A percentile compares a stretch with the other conserved stretches of the same genome.
These are phyloP conservation scores for Lithophane ornitopus DNA, from an alignment of 2,888 invertebrate genomes.

Conservation along the genomic window DNA sequence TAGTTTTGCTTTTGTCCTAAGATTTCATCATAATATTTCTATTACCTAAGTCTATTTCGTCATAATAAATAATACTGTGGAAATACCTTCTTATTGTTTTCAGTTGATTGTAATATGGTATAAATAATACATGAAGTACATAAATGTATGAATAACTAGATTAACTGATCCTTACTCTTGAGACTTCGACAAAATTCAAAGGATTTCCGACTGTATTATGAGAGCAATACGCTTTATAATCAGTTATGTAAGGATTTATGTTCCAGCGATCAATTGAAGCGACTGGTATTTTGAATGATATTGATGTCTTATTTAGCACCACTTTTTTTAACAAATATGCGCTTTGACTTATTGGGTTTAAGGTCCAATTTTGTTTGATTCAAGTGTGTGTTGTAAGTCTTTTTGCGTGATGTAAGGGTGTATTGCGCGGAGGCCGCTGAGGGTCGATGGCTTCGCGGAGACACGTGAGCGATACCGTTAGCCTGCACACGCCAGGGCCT, in stretches of 20 bases:
- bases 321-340: constrained; percentile 18
- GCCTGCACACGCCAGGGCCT: constrained; percentile 82
- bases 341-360: constrained; percentile 1
- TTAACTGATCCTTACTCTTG: constrained; percentile 62
- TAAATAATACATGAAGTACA: constrained; percentile 67
- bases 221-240: constrained; percentile 70
- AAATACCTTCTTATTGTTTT: constrained; percentile 63
- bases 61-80: constrained; percentile 57
- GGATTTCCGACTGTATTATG: constrained; percentile 64
- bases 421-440: constrained; percentile 88
- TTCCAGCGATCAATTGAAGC: constrained; percentile 78
- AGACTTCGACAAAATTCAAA: constrained; percentile 45
- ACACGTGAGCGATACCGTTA: constrained; percentile 90
- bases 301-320: constrained; percentile 43
- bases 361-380: constrained; percentile 35
- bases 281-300: constrained; percentile 61
- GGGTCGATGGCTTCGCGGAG: constrained; percentile 89
- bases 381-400: constrained; percentile 24
- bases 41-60: constrained; percentile 44
- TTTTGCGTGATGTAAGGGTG: constrained; percentile 44
- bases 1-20: background rate
- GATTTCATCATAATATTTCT: background rate
- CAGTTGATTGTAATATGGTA: constrained; percentile 57
- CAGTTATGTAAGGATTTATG: constrained; percentile 66
- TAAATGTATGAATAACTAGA: constrained; percentile 67